Base-by-base conservation (phyloP, 2,888 invertebrate species). In the Melanchra persicariae region DNA sequence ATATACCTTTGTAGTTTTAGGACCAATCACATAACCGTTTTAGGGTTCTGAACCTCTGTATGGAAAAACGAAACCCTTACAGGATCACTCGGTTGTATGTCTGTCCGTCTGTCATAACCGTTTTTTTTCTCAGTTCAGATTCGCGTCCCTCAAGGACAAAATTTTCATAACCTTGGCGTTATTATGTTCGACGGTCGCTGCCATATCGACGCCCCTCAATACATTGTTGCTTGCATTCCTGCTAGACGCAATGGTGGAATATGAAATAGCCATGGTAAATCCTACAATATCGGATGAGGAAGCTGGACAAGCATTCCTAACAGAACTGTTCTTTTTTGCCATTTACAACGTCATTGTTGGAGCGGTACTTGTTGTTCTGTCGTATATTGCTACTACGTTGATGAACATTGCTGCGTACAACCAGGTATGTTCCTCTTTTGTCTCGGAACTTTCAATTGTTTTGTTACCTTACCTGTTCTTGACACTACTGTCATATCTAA, bases 401-500 rank as follows among this genome's bases (percentile, higher is more conserved):
- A 97, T 98, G 92, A 98, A 98, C 88, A 97, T 97, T 72, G 96
- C 97, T 0, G 97, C 98, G 0, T 97, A 97, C 87, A 97, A 97
- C 85, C 98, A 97, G 95, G 97, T 97, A 57, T 3, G 37, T 37
- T 0, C 1, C 54, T n/a, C 12, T 55, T 34, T 55, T 55, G 12
- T 10, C 1, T 34, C n/a, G 6, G n/a, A 22, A 24, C 1, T 49
- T 49, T 49, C 7, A 52, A 52, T 52, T 26, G 17, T 52, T 52
- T 26, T 26, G 24, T n/a, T n/a, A n/a, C n/a, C n/a, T n/a, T n/a
- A n/a, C n/a, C n/a, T n/a, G n/a, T n/a, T n/a, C n/a, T n/a, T n/a
- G n/a, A n/a, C n/a, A n/a, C n/a, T n/a, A n/a, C n/a, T n/a, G n/a
- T n/a, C n/a, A n/a, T n/a, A n/a, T n/a, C n/a, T n/a, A n/a, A n/a